phyloP scores from a whole-genome alignment of 2,113 vertebrate species.

The Monarcha castaneiventris region DNA sequence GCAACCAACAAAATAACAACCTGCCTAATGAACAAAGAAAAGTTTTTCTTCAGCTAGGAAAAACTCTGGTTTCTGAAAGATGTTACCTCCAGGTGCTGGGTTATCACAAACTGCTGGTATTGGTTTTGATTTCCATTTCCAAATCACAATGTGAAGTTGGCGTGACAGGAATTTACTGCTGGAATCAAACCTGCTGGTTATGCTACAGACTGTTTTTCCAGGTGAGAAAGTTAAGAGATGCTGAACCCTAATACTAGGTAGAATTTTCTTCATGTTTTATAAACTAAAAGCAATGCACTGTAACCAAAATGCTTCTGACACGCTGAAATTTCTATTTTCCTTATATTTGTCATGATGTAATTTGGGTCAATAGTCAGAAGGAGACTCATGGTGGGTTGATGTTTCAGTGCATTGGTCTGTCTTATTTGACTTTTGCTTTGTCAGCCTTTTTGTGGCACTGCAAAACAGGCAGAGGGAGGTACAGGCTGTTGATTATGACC shows the following conservation, averaged over 20 bases:
- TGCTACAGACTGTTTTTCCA: neutral
- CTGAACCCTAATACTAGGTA: neutral
- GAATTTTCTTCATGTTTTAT: neutral
- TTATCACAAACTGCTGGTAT: neutral
- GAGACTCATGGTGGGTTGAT: neutral
- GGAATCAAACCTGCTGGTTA: neutral
- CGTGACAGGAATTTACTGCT: neutral
- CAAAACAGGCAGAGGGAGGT: neutral
- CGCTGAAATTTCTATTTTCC: neutral
- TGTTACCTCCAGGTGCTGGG: neutral
- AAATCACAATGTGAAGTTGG: neutral
- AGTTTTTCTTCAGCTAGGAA: neutral
- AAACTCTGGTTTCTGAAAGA: neutral
- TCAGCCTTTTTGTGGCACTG: constrained; percentile 60
- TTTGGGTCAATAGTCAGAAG: neutral
- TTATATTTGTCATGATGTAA: neutral
- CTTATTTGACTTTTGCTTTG: neutral
- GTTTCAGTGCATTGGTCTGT: neutral
- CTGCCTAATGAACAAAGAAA: neutral
- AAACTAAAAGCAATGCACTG: neutral
- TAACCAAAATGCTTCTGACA: neutral
- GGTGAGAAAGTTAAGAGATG: neutral
- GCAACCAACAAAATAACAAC: neutral
- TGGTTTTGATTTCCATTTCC: neutral
- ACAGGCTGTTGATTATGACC: neutral